These are phyloP conservation scores for Agapornis roseicollis DNA, from an alignment of 2,113 vertebrate genomes.

Conservation along the genomic window DNA sequence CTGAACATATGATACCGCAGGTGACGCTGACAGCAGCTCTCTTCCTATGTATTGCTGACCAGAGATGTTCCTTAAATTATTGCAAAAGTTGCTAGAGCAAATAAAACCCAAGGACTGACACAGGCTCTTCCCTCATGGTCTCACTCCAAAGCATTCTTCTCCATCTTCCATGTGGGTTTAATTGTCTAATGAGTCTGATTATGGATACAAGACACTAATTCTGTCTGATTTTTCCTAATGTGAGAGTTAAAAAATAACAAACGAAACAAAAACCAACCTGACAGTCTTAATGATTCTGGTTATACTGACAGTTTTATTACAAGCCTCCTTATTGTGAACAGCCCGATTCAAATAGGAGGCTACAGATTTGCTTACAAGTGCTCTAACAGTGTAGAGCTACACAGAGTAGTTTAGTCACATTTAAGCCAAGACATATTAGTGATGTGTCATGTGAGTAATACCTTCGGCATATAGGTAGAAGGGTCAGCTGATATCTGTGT, in stretches of 20 bases:
- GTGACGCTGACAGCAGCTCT: background rate
- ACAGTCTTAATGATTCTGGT: background rate
- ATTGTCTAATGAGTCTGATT: background rate
- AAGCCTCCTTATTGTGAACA: background rate
- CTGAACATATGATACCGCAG: background rate
- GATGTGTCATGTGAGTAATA: background rate
- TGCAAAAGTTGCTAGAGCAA: background rate
- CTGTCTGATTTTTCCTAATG: background rate
- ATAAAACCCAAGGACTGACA: background rate
- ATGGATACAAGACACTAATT: background rate
- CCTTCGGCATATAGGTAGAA: background rate
- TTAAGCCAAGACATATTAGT: background rate
- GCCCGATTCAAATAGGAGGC: background rate
- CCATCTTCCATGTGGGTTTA: background rate
- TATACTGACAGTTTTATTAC: background rate
- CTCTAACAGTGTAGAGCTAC: background rate
- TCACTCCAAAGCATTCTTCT: background rate
- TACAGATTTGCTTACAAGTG: background rate
- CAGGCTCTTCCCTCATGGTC: background rate
- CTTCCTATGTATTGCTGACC: background rate
- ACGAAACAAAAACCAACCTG: background rate
- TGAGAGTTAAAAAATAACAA: background rate
- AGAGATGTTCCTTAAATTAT: background rate
- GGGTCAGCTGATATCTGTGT: background rate
- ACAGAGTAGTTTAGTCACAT: background rate